Evolutionary conservation across 92 coral and sea anemone genomes (phyloP), one percentile per base, ranked within the genome.

Genomic region (Umimayanthus chanpuru): DNA sequence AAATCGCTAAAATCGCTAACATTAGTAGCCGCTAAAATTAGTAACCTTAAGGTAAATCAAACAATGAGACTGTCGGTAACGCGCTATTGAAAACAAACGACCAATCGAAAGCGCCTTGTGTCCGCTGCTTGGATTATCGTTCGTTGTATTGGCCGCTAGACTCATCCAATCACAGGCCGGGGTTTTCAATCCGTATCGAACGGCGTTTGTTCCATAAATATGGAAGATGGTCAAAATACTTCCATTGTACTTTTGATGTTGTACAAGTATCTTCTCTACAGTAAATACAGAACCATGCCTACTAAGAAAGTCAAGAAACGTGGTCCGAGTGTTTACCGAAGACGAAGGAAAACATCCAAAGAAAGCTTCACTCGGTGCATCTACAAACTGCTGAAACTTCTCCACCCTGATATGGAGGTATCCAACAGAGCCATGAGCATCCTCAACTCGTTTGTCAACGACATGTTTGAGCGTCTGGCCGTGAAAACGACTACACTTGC

Each of bases 361-460:
- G 97, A 94, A 82, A 94, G 92, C 86, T 94, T 93, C 68, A 79
- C 94, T 0, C 89, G 88, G 72, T 93, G 91, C 79, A 94, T 94
- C 77, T 94, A 94, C 85, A 91, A 93, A 71, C 96, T 94, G 44
- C 88, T 94, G 8, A 94, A 88, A 72, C 94, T 88, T 90, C 91
- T 94, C 58, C 96, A 94, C 58, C 95, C 97, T 5, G 97, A 94
- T 44, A 93, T 95, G 6, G 95, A 95, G 3, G 91, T 94, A 49
- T 94, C 97, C 21, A 91, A 93, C 80, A 92, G 89, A 43, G 95
- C 97, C 5, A 94, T 94, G 97, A 93, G 85, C 47, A 93, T 94
- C 83, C 91, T 94, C 94, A 94, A 94, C 89, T 94, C 97, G 7
- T 93, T 94, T 65, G 94, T 94, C 15, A 87, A 93, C 68, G 97